These are phyloP conservation scores for Tokudaia tokunoshimensis DNA, from an alignment of 2,797 vertebrate species.

Conservation along the genomic window DNA sequence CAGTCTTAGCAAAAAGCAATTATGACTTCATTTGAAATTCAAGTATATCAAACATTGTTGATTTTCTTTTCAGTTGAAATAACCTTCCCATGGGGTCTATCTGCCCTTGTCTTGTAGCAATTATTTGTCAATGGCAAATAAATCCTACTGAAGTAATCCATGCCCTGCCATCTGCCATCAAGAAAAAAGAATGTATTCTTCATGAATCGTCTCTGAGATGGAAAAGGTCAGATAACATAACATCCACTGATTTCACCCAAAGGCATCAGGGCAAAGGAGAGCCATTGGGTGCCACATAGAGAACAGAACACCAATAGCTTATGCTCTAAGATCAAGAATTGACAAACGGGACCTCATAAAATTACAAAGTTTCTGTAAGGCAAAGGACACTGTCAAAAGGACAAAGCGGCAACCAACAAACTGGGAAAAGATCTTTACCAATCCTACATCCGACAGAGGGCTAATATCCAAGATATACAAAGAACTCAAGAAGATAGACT, in stretches of 20 bases:
- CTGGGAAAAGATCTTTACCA: too few relatives aligned
- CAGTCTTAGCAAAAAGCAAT: conserved; percentile 26
- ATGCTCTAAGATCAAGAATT: too few relatives aligned
- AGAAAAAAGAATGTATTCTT: conserved; percentile 1
- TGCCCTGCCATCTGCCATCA: too few relatives aligned
- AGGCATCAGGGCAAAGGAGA: background rate
- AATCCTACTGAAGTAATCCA: background rate
- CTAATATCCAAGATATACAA: too few relatives aligned
- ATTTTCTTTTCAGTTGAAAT: conserved; percentile 69
- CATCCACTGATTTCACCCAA: rapidly evolving
- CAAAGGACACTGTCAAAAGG: too few relatives aligned
- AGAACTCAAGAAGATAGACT: too few relatives aligned
- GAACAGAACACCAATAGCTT: too few relatives aligned
- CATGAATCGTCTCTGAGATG: background rate
- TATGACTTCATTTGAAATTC: conserved; percentile 62
- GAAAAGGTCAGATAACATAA: background rate
- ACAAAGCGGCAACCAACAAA: too few relatives aligned
- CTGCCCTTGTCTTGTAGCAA: background rate
- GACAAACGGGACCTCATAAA: too few relatives aligned
- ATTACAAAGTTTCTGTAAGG: too few relatives aligned
- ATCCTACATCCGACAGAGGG: too few relatives aligned
- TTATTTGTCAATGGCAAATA: background rate
- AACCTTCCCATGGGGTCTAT: conserved; percentile 44
- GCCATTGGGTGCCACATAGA: background rate
- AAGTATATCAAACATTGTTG: conserved; percentile 39